Conservation (phyloP, 2,113 vertebrate species). For the Poeciliopsis turrubarensis region DNA sequence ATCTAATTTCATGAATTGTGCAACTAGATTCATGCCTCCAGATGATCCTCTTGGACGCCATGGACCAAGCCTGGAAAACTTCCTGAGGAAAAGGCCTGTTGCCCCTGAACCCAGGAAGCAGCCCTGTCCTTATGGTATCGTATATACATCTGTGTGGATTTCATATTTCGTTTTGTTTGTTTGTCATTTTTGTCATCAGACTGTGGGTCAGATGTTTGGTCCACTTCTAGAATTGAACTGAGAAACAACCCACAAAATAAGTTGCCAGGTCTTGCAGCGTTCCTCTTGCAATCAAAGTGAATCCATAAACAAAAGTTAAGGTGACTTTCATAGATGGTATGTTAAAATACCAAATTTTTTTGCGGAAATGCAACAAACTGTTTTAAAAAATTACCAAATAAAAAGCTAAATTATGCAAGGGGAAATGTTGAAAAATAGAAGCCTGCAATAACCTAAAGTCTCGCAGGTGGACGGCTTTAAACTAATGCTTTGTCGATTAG, state of each 20-base stretch:
- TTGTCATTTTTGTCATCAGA: neutral
- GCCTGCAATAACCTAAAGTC: neutral
- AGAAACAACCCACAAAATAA: no score
- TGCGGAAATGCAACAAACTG: no score
- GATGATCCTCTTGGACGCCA: slow-evolving; percentile 97
- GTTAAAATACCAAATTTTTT: no score
- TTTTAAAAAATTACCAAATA: neutral
- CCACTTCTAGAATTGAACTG: no score
- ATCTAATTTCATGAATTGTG: slow-evolving; percentile 3
- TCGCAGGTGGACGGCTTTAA: neutral
- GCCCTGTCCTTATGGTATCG: slow-evolving; percentile 94
- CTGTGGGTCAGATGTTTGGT: no score
- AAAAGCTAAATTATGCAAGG: neutral
- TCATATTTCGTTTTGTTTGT: no score
- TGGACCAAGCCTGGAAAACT: slow-evolving; percentile 97
- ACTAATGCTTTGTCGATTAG: neutral
- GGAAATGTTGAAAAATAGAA: neutral
- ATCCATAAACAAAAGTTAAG: no score
- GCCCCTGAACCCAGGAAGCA: slow-evolving; percentile 95
- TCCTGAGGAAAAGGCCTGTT: slow-evolving; percentile 92
- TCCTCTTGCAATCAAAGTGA: no score
- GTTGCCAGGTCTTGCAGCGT: no score
- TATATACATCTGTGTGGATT: neutral
- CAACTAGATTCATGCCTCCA: slow-evolving; percentile 93
- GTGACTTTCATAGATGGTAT: no score